Conservation (phyloP, 2,113 vertebrate species). For the Proteles cristata region DNA sequence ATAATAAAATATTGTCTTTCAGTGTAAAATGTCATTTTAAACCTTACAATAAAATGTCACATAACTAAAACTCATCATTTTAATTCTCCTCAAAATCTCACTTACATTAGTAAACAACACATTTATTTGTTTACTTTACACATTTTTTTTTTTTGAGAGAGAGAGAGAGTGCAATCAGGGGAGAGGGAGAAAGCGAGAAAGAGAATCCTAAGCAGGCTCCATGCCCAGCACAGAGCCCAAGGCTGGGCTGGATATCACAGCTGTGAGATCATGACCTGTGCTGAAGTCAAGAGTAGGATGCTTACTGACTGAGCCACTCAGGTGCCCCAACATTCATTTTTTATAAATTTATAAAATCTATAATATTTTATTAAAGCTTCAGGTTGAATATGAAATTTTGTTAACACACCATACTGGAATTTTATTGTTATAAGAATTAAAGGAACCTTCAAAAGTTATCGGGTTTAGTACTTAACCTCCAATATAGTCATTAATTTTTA, state of each 20-base stretch:
- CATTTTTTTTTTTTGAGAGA: not conserved
- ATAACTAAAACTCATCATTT: conserved; percentile 68
- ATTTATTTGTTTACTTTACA: not conserved
- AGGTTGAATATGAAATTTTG: conserved; percentile 18
- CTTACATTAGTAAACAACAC: conserved; percentile 52
- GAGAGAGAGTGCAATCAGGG: too few species aligned
- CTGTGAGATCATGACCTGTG: too few species aligned
- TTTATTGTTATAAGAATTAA: conserved; percentile 12
- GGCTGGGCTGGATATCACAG: too few species aligned
- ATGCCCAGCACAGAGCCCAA: too few species aligned
- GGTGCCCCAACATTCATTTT: not conserved
- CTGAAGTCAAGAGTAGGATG: too few species aligned
- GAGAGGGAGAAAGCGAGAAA: too few species aligned
- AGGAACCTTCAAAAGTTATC: not conserved
- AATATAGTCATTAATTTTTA: conserved; percentile 44
- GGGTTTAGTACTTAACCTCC: conserved; percentile 14
- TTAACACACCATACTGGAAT: conserved; percentile 17
- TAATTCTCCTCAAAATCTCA: conserved; percentile 70
- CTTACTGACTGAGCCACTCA: too few species aligned
- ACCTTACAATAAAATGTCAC: conserved; percentile 69
- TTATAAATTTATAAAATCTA: conserved; percentile 39
- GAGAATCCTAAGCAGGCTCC: too few species aligned
- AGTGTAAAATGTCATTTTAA: conserved; percentile 73
- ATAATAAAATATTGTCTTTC: conserved; percentile 79
- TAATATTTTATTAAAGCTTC: conserved; percentile 39